Conservation (phyloP, 2,797 vertebrate species). For the Bovichtus variegatus region DNA sequence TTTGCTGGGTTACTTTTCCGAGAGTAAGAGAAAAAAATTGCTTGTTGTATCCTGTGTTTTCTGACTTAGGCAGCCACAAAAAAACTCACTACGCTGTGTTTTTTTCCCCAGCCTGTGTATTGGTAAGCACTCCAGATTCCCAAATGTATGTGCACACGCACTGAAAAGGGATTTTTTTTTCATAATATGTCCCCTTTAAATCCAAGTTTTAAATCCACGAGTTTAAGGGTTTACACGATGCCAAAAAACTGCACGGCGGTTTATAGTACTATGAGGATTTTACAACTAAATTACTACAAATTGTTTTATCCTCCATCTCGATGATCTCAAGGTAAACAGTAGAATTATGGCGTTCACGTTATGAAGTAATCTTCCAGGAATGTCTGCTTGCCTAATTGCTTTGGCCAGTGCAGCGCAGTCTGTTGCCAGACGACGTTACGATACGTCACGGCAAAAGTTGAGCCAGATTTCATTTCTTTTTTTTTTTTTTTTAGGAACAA, state of each 20-base stretch:
- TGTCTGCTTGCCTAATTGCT: background rate
- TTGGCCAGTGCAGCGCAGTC: background rate
- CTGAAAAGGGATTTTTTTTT: too few species aligned
- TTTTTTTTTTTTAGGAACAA: background rate
- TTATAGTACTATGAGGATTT: constrained; percentile 6
- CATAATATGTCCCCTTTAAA: background rate
- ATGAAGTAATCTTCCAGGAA: constrained; percentile 7
- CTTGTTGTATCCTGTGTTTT: too few species aligned
- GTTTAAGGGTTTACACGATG: background rate
- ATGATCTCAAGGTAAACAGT: constrained; percentile 11
- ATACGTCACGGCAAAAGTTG: background rate
- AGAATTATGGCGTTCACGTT: constrained; percentile 1
- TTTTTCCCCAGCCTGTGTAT: too few species aligned
- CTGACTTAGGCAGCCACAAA: too few species aligned
- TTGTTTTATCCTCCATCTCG: background rate
- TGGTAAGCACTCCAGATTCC: too few species aligned
- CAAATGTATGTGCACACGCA: too few species aligned
- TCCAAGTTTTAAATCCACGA: background rate
- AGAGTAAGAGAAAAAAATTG: too few species aligned
- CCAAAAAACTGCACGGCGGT: background rate
- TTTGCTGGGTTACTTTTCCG: too few species aligned
- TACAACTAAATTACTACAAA: constrained; percentile 1
- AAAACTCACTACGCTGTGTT: too few species aligned
- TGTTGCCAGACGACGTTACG: background rate
- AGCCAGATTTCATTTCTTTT: background rate